Percentiles rank a stretch among this genome's conserved stretches.
Conservation (phyloP, 2,113 vertebrate genomes). For the Mesocricetus auratus region DNA sequence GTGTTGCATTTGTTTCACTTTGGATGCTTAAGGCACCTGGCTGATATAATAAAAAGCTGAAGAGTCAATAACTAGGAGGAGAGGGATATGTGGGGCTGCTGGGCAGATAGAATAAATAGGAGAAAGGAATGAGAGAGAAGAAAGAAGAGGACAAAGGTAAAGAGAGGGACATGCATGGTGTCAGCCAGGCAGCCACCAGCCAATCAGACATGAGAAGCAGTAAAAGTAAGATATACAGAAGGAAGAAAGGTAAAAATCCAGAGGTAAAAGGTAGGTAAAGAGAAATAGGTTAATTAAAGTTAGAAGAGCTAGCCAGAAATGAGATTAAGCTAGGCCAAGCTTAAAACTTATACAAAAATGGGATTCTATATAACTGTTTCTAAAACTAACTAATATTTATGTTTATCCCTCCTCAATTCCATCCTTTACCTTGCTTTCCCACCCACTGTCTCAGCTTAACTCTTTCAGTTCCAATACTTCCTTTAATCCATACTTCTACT, state of each 20-base stretch:
- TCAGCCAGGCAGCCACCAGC: not conserved
- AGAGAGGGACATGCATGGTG: not conserved
- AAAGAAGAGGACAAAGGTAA: not conserved
- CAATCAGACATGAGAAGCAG: not conserved
- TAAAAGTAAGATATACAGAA: not conserved
- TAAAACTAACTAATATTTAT: not conserved
- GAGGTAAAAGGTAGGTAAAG: not conserved
- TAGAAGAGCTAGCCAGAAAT: not conserved
- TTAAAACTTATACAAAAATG: not conserved
- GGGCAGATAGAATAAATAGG: not conserved
- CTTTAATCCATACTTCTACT: not conserved
- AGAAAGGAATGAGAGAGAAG: not conserved
- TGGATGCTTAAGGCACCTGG: not conserved
- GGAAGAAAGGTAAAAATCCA: not conserved
- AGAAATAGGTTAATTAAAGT: not conserved
- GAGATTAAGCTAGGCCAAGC: not conserved
- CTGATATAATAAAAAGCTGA: not conserved
- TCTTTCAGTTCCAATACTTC: not conserved
- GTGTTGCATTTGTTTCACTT: not conserved
- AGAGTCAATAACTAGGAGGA: not conserved
- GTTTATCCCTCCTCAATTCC: not conserved
- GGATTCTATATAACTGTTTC: not conserved
- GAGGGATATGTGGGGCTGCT: too few species aligned
- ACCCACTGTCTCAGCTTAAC: not conserved
- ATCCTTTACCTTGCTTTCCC: not conserved